Evolutionary conservation across 53 echinoderm and acorn worm genomes (phyloP).

Genomic region (Echinometra lucunter): DNA sequence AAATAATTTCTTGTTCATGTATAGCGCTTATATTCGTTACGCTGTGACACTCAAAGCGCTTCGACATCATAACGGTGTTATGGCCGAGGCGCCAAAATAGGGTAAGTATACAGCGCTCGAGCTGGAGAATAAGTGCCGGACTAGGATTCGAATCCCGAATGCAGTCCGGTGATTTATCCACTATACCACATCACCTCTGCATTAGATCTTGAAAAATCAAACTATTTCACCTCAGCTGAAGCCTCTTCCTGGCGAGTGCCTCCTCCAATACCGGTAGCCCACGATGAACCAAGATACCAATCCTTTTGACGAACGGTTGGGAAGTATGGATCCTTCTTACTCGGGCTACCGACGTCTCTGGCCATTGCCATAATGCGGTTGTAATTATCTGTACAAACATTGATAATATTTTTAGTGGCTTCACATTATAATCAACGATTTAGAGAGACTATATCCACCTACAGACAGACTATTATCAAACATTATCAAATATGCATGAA

Average conservation of each 20-base stretch:
- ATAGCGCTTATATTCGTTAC: no score
- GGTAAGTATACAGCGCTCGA: no score
- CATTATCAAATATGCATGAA: neutral
- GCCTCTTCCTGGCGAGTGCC: constrained; percentile 87
- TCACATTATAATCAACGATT: neutral
- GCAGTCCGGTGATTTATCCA: no score
- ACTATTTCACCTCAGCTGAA: constrained; percentile 77
- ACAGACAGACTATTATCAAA: neutral
- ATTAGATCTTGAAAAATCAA: no score
- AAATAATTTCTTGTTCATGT: no score
- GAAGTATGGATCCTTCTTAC: constrained; percentile 77
- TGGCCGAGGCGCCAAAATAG: no score
- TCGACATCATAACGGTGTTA: no score
- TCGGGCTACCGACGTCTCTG: constrained; percentile 86
- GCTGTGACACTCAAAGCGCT: no score
- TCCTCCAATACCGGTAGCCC: constrained; percentile 89
- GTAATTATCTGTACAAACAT: constrained; percentile 75
- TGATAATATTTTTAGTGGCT: no score
- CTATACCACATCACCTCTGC: no score
- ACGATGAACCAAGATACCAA: constrained; percentile 88
- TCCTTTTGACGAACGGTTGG: constrained; percentile 90
- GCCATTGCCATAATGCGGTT: constrained; percentile 87
- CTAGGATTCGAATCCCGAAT: no score
- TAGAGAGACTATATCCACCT: neutral
- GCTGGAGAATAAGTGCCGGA: neutral